A percentile compares a stretch with the other conserved stretches of the same genome.
These are phyloP conservation scores for Agrotis ipsilon DNA, from an alignment of 2,888 invertebrate genomes.

Conservation along the genomic window DNA sequence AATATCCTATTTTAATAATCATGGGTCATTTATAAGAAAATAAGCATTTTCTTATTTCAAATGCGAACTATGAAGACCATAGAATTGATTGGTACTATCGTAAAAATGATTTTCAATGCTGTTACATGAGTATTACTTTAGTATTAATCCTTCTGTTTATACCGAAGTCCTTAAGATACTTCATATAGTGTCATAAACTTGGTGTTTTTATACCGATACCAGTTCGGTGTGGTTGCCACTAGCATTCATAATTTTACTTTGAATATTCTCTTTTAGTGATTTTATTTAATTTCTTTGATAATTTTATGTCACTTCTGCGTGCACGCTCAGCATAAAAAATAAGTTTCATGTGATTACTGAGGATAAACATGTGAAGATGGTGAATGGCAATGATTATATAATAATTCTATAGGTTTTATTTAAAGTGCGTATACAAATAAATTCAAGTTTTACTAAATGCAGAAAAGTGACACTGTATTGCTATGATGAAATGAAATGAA, in stretches of 20 bases:
- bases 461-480: not conserved
- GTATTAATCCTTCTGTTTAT: slow-evolving; percentile 36
- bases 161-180: slow-evolving; percentile 29
- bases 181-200: slow-evolving; percentile 16
- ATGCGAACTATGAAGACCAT: not conserved
- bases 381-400: slow-evolving; percentile 21
- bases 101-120: slow-evolving; percentile 23
- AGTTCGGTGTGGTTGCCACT: slow-evolving; percentile 41
- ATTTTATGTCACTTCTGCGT: slow-evolving; percentile 30
- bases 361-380: slow-evolving; percentile 7
- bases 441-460: not conserved
- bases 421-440: slow-evolving; percentile 4
- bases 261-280: slow-evolving; percentile 11
- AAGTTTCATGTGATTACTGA: not conserved
- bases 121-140: slow-evolving; percentile 25
- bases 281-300: slow-evolving; percentile 33
- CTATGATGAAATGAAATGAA: too few species aligned
- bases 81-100: slow-evolving; percentile 7
- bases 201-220: slow-evolving; percentile 39
- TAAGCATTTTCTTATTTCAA: too few species aligned
- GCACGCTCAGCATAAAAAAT: slow-evolving; percentile 1
- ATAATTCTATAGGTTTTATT: slow-evolving; percentile 11
- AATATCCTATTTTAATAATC: too few species aligned
- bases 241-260: slow-evolving; percentile 24
- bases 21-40: too few species aligned